Conservation (phyloP, 92 coral and sea anemone species). For the Isaurus tuberculatus region DNA sequence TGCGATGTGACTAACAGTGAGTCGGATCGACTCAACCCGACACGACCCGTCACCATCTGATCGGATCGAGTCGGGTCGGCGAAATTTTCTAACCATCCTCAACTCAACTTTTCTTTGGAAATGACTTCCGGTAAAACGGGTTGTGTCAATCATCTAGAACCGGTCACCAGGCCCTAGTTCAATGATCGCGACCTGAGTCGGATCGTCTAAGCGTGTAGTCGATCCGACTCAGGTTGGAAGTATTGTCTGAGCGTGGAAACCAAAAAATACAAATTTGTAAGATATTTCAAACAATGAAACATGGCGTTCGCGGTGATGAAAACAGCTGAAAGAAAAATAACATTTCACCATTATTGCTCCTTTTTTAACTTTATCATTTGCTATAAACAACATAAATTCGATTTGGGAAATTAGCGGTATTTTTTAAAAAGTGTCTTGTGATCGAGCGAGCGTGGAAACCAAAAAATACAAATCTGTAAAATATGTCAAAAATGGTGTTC, state of each 20-base stretch:
- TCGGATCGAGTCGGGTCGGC: too few species aligned
- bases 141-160: too few species aligned
- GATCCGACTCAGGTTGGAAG: too few species aligned
- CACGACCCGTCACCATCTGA: too few species aligned
- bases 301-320: conserved; percentile 16
- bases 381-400: conserved; percentile 15
- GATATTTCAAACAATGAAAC: conserved; percentile 1
- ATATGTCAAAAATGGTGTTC: neutral
- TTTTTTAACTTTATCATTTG: neutral
- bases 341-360: neutral
- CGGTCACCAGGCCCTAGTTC: too few species aligned
- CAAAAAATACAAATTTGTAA: neutral
- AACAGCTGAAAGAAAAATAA: conserved; percentile 13
- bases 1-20: too few species aligned
- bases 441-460: neutral
- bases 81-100: too few species aligned
- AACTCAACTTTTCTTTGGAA: too few species aligned
- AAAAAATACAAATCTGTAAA: neutral
- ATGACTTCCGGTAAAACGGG: too few species aligned
- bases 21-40: too few species aligned
- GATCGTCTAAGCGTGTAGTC: too few species aligned
- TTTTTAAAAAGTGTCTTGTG: conserved; percentile 21
- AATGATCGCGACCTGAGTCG: too few species aligned
- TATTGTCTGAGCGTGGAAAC: neutral
- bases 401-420: conserved; percentile 8